Base-by-base conservation (phyloP, 1,140 invertebrate species). In the Camponotus vicinus region DNA sequence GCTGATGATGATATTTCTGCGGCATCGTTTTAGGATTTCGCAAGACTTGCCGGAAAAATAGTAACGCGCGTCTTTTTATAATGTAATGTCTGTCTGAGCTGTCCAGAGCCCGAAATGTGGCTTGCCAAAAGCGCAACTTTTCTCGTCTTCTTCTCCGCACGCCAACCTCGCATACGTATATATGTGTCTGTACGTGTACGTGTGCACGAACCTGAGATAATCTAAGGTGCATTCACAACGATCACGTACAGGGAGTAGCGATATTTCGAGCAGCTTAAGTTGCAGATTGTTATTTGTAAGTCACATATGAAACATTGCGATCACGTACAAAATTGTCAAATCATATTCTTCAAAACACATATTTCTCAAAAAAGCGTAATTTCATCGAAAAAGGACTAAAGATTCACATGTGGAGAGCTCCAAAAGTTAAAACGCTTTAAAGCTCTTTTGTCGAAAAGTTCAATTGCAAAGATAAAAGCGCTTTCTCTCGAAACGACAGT, bases 201-300 rank as follows among this genome's bases (percentile, higher is more conserved):
- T 15, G 45, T 8, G 42, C 18, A 11, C 18, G 45, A 21, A 15
- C 15, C 6, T 18, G 37, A 71, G 52, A 52, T 82, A 82, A 82
- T 82, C 79, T 82, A 82, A 82, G 67, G 67, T 61, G 55, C 79
- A 82, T 82, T 82, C 79, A 82, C 79, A 82, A 82, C 67, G 79
- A 73, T 82, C 67, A 82, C 79, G 79, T 82, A 71, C 67, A 71
- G 67, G 21, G 61, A 82, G 52, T 82, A 27, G 79, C 67, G 67
- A 59, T 82, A 82, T 82, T 82, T 82, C 37, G 73, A 18, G 55
- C 55, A 32, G 67, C 77, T 69, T 57, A 67, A 82, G 52, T 61
- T 71, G 21, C 37, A 61, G 40, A 82, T 55, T 69, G 45, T 34
- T 80, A 80, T 55, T 82, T 82, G 71, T 27, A 55, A 55, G 45